Conservation (phyloP, 2,888 invertebrate species). For the Megaustenia siamemsis region DNA sequence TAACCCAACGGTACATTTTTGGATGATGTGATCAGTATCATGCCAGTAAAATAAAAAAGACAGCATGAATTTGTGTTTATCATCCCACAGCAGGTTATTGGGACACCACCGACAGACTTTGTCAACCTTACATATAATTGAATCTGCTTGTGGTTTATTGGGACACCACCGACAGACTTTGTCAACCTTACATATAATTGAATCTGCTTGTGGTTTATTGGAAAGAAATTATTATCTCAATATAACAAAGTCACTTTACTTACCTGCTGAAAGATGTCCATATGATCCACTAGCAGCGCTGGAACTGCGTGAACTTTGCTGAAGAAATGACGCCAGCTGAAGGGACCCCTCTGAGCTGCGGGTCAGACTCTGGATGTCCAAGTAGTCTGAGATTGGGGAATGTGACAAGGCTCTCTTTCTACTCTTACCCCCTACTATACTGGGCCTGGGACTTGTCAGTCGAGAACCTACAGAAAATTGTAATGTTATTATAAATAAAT, state of each 20-base stretch:
- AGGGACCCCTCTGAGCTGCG: constrained; percentile 94
- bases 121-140: too few relatives aligned
- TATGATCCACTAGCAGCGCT: constrained; percentile 94
- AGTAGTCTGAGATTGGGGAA: constrained; percentile 94
- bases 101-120: too few relatives aligned
- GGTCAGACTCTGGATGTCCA: constrained; percentile 97
- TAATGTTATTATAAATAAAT: neutral
- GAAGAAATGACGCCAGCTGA: constrained; percentile 74
- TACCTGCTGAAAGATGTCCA: constrained; percentile 96
- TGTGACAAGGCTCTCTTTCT: constrained; percentile 95
- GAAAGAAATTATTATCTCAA: too few relatives aligned
- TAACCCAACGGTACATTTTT: too few relatives aligned
- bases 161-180: too few relatives aligned
- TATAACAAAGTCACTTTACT: constrained; percentile 53
- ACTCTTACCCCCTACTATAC: constrained; percentile 79
- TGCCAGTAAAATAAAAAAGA: too few relatives aligned
- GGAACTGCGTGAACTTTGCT: constrained; percentile 76
- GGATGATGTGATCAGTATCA: too few relatives aligned
- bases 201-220: too few relatives aligned
- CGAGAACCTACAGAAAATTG: constrained; percentile 82
- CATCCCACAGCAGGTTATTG: too few relatives aligned
- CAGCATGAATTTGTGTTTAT: too few relatives aligned
- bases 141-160: too few relatives aligned
- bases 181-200: too few relatives aligned
- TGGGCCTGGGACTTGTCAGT: constrained; percentile 86